Base-by-base conservation (phyloP, 1,140 invertebrate genomes). In the Leptinotarsa lineolata region DNA sequence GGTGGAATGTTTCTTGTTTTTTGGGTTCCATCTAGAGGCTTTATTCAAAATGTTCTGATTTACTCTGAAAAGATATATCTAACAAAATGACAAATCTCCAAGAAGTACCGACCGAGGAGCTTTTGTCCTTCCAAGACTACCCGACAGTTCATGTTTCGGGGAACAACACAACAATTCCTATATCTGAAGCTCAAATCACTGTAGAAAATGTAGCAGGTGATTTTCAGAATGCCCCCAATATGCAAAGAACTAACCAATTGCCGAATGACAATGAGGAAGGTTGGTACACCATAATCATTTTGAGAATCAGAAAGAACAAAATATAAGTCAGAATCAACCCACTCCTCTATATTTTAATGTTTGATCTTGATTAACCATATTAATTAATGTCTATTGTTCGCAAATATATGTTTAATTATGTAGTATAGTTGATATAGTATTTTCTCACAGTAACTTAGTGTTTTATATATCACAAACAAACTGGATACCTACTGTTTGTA, bases 121-220 rank as follows among this genome's bases (percentile, higher is more conserved):
- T 91, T 73, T 81, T 91, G 66, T 88, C 89, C 70, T 91, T 91
- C 78, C 88, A 90, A 77, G 90, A 91, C 77, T 91, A 87, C 85
- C 87, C 87, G 22, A 84, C 88, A 30, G 81, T 83, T 70, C 81
- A 87, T 81, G 79, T 82, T 60, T 30, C 24, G 22, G 60, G 22
- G n/a, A 72, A 60, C 45, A 75, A 65, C 44, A 66, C 30, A 24
- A 77, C 76, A n/a, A 70, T 75, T 61, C 74, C 76, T 18, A 74
- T 77, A 45, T 74, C 76, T 72, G 72, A 68, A 68, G 72, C 76
- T 1, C 68, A 77, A 61, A 72, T 77, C 21, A 74, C 74, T 70
- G 74, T 77, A 39, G 44, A 61, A 22, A 46, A 67, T 68, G 46
- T 74, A 70, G 24, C 13, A 11, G 71, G 58, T n/a, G 68, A 39